A percentile compares a stretch with the other conserved stretches of the same genome.
phyloP scores from a whole-genome alignment of 2,797 vertebrate species.

The Hypotaenidia okinawae region DNA sequence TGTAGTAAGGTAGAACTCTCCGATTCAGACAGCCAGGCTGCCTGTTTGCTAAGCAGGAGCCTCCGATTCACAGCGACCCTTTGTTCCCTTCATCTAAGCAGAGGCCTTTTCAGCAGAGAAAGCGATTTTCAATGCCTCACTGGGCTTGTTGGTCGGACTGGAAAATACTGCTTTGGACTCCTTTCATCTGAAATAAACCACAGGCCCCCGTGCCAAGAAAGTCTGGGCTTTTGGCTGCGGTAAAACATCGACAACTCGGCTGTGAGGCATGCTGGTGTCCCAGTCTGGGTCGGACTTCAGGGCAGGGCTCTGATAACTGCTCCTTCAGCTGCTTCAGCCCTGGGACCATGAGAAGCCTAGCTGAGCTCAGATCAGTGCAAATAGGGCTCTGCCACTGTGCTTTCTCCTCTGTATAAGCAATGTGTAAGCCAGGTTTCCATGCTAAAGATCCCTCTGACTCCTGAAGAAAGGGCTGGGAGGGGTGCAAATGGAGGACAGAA shows the following conservation, averaged over 20 bases:
- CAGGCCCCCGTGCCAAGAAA: slow-evolving; percentile 37
- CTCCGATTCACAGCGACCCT: neutral
- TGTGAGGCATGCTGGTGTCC: neutral
- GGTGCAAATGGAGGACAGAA: neutral
- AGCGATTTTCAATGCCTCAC: slow-evolving; percentile 36
- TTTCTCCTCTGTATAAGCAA: neutral
- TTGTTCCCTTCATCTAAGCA: slow-evolving; percentile 43
- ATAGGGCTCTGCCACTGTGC: neutral
- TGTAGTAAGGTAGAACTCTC: neutral
- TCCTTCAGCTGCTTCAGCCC: neutral
- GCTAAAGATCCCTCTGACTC: neutral
- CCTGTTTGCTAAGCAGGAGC: neutral
- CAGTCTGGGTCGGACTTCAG: neutral
- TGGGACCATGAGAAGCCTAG: neutral
- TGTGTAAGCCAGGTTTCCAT: neutral
- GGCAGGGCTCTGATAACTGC: neutral
- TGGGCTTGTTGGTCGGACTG: slow-evolving; percentile 40
- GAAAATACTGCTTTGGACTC: slow-evolving; percentile 64
- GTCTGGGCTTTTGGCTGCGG: slow-evolving; percentile 14
- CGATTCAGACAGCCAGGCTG: neutral
- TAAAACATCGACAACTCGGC: neutral
- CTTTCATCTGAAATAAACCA: slow-evolving; percentile 55
- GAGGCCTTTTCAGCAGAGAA: slow-evolving; percentile 56
- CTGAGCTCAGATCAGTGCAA: neutral
- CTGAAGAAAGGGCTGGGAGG: neutral